phyloP scores from a whole-genome alignment of 2,113 vertebrate genomes.

The Sturnus vulgaris region DNA sequence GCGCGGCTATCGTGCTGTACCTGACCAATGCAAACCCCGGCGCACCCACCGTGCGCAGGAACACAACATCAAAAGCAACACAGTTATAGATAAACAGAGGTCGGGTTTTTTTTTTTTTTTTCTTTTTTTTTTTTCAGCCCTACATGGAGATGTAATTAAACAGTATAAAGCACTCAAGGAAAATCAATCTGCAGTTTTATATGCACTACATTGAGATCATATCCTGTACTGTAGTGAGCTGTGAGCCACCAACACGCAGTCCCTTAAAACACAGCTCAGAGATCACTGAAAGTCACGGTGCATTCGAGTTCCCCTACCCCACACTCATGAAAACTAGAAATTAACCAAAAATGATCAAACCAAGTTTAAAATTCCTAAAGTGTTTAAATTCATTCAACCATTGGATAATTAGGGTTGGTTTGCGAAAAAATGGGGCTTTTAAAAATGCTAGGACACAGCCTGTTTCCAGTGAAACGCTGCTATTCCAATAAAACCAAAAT shows the following conservation, averaged over 20 bases:
- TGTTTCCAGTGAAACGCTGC: conserved; percentile 62
- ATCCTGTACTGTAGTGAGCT: conserved; percentile 77
- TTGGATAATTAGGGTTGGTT: conserved; percentile 17
- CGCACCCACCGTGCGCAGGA: conserved; percentile 63
- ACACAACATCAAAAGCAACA: conserved; percentile 83
- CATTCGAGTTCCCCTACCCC: conserved; percentile 41
- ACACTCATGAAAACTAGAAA: conserved; percentile 72
- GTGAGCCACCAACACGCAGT: conserved; percentile 54
- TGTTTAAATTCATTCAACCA: conserved; percentile 66
- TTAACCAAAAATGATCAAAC: conserved; percentile 66
- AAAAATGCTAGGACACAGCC: conserved; percentile 48
- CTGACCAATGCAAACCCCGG: conserved; percentile 72
- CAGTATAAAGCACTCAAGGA: conserved; percentile 87
- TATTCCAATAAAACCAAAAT: conserved; percentile 63
- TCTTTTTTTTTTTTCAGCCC: conserved; percentile 77
- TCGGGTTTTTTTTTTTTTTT: background rate
- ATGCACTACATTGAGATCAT: conserved; percentile 77
- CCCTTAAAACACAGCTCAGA: conserved; percentile 63
- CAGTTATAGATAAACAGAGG: conserved; percentile 82
- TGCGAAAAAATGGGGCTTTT: conserved; percentile 25
- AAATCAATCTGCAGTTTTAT: conserved; percentile 79
- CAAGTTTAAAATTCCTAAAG: conserved; percentile 72
- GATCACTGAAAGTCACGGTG: conserved; percentile 60
- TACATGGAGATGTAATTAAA: conserved; percentile 86
- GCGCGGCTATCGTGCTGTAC: conserved; percentile 73